These are phyloP conservation scores for Drepana arcuata DNA, from an alignment of 1,140 invertebrate genomes.

Conservation along the genomic window DNA sequence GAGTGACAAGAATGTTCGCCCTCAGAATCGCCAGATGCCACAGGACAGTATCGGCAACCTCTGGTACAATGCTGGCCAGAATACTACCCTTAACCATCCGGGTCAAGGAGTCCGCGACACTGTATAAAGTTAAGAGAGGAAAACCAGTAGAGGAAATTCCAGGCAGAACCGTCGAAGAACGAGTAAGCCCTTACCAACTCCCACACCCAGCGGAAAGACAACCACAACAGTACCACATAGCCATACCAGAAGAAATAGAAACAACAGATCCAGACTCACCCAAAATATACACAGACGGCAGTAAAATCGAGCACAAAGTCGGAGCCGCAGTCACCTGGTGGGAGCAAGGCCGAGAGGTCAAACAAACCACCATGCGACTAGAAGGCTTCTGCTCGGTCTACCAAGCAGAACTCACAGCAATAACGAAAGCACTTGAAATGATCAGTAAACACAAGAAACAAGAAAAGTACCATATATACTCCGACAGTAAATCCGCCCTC, in stretches of 20 bases:
- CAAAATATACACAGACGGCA: constrained; percentile 10
- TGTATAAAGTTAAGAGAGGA: constrained; percentile 2
- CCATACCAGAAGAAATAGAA: neutral
- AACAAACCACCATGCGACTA: neutral
- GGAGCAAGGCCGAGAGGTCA: neutral
- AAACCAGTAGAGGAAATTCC: neutral
- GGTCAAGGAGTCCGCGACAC: neutral
- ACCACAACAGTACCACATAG: neutral
- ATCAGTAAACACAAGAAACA: neutral
- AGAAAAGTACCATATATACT: neutral
- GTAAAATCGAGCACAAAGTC: constrained; percentile 7
- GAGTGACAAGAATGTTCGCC: constrained; percentile 2
- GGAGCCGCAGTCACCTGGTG: constrained; percentile 1
- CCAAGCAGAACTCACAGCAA: constrained; percentile 1
- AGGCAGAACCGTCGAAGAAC: neutral
- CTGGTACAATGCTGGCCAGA: constrained; percentile 1
- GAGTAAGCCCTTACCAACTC: neutral
- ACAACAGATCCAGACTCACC: neutral
- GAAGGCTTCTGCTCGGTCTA: neutral
- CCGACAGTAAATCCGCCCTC: constrained; percentile 6
- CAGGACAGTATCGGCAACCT: constrained; percentile 1
- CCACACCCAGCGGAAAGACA: neutral
- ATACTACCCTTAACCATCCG: constrained; percentile 4
- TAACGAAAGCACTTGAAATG: neutral
- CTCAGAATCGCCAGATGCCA: constrained; percentile 1